phyloP scores from a whole-genome alignment of 2,113 vertebrate genomes.

The Rhinichthys klamathensis region DNA sequence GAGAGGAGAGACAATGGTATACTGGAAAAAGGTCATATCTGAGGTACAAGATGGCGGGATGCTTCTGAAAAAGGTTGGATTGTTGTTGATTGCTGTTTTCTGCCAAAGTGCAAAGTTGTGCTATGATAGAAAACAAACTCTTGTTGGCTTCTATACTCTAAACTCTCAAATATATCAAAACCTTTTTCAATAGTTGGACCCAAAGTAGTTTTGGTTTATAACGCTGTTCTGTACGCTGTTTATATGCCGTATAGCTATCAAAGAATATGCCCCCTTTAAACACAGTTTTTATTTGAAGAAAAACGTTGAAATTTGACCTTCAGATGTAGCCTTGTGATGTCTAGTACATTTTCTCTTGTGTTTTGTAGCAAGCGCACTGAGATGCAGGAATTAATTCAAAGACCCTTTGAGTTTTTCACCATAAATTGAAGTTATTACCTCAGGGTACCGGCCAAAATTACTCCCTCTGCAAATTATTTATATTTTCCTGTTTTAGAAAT shows the following conservation, averaged over 20 bases:
- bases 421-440: constrained; percentile 39
- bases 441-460: constrained; percentile 27
- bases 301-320: constrained; percentile 46
- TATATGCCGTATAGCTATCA: not conserved
- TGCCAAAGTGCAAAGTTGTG: not conserved
- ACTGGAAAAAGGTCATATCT: constrained; percentile 5
- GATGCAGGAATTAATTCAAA: constrained; percentile 35
- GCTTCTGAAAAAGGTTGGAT: not conserved
- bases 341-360: not conserved
- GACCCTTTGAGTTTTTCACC: constrained; percentile 29
- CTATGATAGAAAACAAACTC: constrained; percentile 7
- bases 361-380: constrained; percentile 28
- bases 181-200: not conserved
- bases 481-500: constrained; percentile 17
- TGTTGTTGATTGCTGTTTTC: constrained; percentile 1
- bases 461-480: constrained; percentile 19
- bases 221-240: not conserved
- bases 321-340: constrained; percentile 18
- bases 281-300: not conserved
- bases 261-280: not conserved
- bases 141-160: not conserved
- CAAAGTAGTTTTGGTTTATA: not conserved
- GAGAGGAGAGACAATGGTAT: not conserved
- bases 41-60: constrained; percentile 39
- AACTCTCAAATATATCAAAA: not conserved